Evolutionary conservation across 2,797 vertebrate species (phyloP), one percentile per base, ranked within the genome.

Genomic region (Amazona ochrocephala): DNA sequence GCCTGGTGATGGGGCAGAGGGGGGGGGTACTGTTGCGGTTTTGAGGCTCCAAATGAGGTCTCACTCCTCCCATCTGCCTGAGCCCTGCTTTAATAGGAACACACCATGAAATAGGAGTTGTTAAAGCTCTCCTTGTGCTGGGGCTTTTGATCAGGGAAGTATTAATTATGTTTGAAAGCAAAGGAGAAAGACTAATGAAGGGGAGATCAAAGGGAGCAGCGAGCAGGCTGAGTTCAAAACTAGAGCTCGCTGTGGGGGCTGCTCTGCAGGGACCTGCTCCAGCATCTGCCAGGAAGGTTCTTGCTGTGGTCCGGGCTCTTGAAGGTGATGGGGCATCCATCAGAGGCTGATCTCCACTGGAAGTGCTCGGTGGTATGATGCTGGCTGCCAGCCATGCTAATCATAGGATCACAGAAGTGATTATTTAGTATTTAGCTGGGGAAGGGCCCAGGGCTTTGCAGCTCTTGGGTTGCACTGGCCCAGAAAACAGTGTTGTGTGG

Each of bases 111-210:
- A 88, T 56, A 83, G 72, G 90, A 77, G 53, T 23, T 15, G 53
- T 70, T 95, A 67, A 68, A 66, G 48, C 87, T 94, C 82, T 80
- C 60, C 54, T 82, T 60, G 62, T 1, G 7, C 73, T 60, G 8
- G 37, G 58, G 72, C 93, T 96, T 95, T 95, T 96, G 93, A 95
- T 96, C 95, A 76, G 89, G 34, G 70, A 90, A 84, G 76, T 85
- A 93, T 95, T 97, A 96, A 96, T 94, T 95, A 94, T 4, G 5
- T 60, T 84, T 0, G 27, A 91, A 96, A 95, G 90, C 37, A 44
- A 73, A 93, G 87, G 89, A 88, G 87, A 85, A 47, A 60, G 77
- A 48, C 85, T 96, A 96, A 96, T 93, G 95, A 96, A 92, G 83
- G 68, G 74, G 82, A 95, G 91, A 97, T 97, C 90, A 96, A 96